phyloP scores from a whole-genome alignment of 1,140 invertebrate species.

The Eulimnadia texana region DNA sequence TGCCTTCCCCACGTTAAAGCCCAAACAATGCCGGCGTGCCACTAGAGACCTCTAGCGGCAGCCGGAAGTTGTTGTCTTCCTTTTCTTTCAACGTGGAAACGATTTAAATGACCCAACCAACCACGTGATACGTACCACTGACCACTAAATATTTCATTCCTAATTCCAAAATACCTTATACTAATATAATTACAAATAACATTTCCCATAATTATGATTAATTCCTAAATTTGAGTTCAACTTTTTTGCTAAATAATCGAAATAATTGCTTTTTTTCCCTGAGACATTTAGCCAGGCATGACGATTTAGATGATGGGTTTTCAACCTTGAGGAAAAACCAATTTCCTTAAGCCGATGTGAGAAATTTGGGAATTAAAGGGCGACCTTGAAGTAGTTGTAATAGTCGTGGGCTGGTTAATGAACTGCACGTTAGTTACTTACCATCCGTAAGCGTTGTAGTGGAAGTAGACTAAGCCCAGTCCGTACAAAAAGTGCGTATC shows the following conservation, averaged over 20 bases:
- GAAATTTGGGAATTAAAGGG: not conserved
- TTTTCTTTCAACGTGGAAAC: not conserved
- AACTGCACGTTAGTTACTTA: constrained; percentile 45
- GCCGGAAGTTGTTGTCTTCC: not conserved
- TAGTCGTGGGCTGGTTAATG: not conserved
- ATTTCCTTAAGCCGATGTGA: not conserved
- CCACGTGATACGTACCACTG: not conserved
- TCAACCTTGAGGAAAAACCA: not conserved
- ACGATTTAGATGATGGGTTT: not conserved
- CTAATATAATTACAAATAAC: too few species aligned
- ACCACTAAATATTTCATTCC: too few species aligned
- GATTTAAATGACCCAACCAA: too few species aligned
- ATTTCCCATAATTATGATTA: not conserved
- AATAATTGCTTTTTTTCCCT: not conserved
- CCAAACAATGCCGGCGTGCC: not conserved
- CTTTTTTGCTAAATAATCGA: not conserved
- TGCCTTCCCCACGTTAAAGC: not conserved
- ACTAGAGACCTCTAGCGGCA: not conserved
- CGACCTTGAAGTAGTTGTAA: not conserved
- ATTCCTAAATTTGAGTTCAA: not conserved
- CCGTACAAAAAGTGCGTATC: constrained; percentile 85
- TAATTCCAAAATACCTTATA: too few species aligned
- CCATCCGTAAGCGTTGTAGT: constrained; percentile 89
- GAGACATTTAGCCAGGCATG: not conserved
- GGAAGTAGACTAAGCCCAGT: constrained; percentile 84